Base-by-base conservation (phyloP, 2,797 vertebrate genomes). In the Chlorospingus flavigularis region DNA sequence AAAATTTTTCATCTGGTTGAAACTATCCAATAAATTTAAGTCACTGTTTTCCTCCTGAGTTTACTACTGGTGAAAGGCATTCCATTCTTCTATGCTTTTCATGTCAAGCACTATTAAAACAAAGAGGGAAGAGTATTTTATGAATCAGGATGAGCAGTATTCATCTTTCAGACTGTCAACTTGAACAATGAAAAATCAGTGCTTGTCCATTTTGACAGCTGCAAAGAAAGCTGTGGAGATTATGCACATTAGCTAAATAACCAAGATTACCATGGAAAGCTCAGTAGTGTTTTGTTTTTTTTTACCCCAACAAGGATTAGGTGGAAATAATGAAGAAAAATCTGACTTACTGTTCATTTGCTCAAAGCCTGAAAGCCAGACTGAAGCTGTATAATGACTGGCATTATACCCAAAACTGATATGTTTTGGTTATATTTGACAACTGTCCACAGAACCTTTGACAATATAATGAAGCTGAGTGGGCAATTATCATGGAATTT, bases 301-400 rank as follows among this genome's bases (percentile, higher is more conserved):
- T 39, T 33, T 19, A 5, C 4, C 1, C 1, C 4, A 54, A 9
- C 3, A 48, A 60, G 6, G 2, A 37, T 66, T 71, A 63, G 1
- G 17, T 47, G 21, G 8, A 77, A 91, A 80, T 47, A 50, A 13
- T 50, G 24, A 75, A 18, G 31, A 17, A 74, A 75, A 60, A 11
- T 53, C 4, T 21, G 17, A 5, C 1, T 30, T 28, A 26, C 19
- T 50, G 3, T 15, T 51, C 10, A 15, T 84, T 58, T 75, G 15
- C 10, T 51, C 18, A 51, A 67, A 58, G 40, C 7, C 48, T 67
- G 42, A 78, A 81, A 71, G 7, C 10, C 12, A 60, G 14, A 55
- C 6, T 3, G 0, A 63, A 67, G 7, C 16, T 37, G 5, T 17
- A 31, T 33, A 54, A 63, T 33, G 54, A 18, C 14, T 65, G 57